Conservation (phyloP, 2,113 vertebrate species). For the Noctilio leporinus region DNA sequence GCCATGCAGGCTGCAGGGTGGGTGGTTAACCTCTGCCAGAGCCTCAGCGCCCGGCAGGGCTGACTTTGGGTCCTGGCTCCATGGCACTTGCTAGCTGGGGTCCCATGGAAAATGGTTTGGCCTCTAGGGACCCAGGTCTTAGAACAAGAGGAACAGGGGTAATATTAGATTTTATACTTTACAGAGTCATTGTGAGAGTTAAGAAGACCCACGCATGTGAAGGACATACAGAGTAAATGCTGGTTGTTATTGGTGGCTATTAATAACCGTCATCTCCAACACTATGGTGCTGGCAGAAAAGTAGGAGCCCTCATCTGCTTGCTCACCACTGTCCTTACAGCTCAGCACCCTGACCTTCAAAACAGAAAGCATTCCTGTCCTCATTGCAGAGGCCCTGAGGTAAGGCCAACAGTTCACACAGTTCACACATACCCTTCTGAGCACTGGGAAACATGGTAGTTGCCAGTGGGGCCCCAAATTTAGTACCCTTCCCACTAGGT, state of each 20-base stretch:
- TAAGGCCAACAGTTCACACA: background rate
- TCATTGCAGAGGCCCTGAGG: background rate
- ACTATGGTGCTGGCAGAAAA: background rate
- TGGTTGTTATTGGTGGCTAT: background rate
- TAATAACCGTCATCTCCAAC: too few relatives aligned
- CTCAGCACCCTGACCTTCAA: background rate
- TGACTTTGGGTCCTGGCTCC: background rate
- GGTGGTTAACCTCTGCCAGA: accelerated
- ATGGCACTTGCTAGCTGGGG: background rate
- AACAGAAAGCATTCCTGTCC: background rate
- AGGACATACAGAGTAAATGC: background rate
- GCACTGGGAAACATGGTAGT: accelerated
- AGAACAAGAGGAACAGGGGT: background rate
- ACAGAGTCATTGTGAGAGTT: background rate
- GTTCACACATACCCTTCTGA: background rate
- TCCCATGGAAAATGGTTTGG: background rate
- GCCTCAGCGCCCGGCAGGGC: background rate
- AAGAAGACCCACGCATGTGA: background rate
- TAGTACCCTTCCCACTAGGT: background rate
- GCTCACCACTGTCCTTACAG: background rate
- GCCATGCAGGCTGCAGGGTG: background rate
- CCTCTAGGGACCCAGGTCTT: background rate
- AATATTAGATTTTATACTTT: background rate
- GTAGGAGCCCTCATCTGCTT: background rate
- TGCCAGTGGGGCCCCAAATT: background rate